Base-by-base conservation (phyloP, 2,888 invertebrate genomes). In the Meta bourneti region DNA sequence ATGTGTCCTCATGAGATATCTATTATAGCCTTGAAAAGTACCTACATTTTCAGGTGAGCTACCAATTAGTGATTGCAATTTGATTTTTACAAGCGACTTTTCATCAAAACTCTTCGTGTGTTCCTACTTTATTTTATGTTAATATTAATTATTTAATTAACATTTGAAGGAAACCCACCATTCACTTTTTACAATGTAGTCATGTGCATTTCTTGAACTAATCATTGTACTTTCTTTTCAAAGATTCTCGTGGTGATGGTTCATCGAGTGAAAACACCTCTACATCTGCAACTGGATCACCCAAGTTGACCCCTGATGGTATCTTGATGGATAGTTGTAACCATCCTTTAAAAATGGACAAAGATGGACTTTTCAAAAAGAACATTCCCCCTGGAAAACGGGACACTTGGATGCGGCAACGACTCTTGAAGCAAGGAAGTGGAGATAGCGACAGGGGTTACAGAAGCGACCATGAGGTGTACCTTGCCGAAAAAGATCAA, bases 381-480 rank as follows among this genome's bases (percentile, higher is more conserved):
- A 92, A 92, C 72, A 77, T 82, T 49, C 78, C 77, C 13, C 20
- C 88, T 70, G 84, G 88, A 13, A 92, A 92, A 71, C 34, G 89
- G 9, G 92, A 92, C 49, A 92, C 90, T 8, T 90, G 92, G 92
- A 87, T 92, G 90, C 52, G 90, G 6, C 90, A 92, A 51, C 51
- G 90, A 11, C 89, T 92, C 0, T 51, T 90, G 16, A 82, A 84
- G 74, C 90, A 92, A 83, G 92, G 90, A 1, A 90, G 83, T 51
- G 93, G 91, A 9, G 93, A 93, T 48, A 87, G 84, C 77, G 93
- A 93, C 71, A 54, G 93, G 13, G 93, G 93, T 13, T 93, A 93
- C 72, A 78, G 90, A 13, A 93, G 93, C 81, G 93, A 93, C 89
- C 85, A 92, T 48, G 93, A 93, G 70, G 85, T 93, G 1, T 92